Evolutionary conservation across 2,888 invertebrate genomes (phyloP).

Genomic region (Pantelozetes paolii): DNA sequence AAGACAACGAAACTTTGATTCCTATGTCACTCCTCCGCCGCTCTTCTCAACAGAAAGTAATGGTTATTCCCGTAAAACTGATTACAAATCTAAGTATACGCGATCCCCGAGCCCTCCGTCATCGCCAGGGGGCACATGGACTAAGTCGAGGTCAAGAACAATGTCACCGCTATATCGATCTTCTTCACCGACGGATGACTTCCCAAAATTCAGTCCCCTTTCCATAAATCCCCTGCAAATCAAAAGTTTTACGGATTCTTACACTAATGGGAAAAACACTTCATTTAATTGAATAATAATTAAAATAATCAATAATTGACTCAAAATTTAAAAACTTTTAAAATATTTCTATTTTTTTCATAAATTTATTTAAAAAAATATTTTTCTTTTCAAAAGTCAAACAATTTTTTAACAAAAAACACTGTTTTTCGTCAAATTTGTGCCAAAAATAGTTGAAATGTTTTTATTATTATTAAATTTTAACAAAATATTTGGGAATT

Average conservation of each 20-base stretch:
- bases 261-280: constrained; percentile 20
- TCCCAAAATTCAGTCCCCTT: constrained; percentile 44
- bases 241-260: constrained; percentile 43
- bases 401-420: too few species aligned
- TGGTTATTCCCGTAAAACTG: not conserved
- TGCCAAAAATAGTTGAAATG: too few species aligned
- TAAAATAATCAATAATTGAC: not conserved
- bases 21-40: constrained; percentile 17
- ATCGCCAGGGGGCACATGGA: constrained; percentile 20
- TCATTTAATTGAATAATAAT: constrained; percentile 4
- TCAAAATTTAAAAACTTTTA: too few species aligned
- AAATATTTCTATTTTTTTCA: too few species aligned
- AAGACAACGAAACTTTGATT: constrained; percentile 22
- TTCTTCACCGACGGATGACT: constrained; percentile 28
- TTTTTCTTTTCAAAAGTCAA: too few species aligned
- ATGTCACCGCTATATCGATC: not conserved
- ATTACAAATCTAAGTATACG: constrained; percentile 1
- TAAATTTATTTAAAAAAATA: too few species aligned
- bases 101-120: not conserved
- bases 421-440: too few species aligned
- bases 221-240: constrained; percentile 45
- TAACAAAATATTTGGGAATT: too few species aligned
- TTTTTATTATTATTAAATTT: too few species aligned
- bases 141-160: not conserved
- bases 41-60: not conserved